Base-by-base conservation (phyloP, 2,888 invertebrate genomes). In the Aporophyla lueneburgensis region DNA sequence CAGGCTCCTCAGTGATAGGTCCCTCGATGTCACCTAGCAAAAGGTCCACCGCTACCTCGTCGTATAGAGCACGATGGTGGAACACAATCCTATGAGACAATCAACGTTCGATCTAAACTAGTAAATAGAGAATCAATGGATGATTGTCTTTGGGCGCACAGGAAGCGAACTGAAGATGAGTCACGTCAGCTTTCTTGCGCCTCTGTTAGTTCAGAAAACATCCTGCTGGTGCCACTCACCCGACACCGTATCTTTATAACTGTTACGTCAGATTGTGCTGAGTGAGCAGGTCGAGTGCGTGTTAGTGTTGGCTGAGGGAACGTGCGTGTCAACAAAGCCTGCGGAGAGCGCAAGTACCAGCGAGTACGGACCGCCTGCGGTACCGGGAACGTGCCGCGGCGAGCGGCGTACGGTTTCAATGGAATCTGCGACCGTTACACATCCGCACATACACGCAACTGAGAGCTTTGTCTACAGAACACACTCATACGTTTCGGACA, bases 371-470 rank as follows among this genome's bases (percentile, higher is more conserved):
- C 49, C 21, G 5, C 2, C 65, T 24, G 46, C 65, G 12, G 43
- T n/a, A 51, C 21, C 33, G 54, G 2, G 77, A 33, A 43, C 67
- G 65, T 14, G 76, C 49, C 40, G 70, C 58, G 46, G n/a, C 6
- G 19, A 27, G 59, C 33, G 46, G 84, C 70, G 87, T 86, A 80
- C 84, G 59, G 87, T 83, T 88, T 81, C 88, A 87, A 83, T 84
- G 89, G 89, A 84, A 86, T 86, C 85, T 68, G 80, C 70, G 87
- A 87, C 88, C 89, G 89, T 89, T 89, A 86, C 81, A 72, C 78
- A 71, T 71, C 51, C 73, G 78, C 58, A 53, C 56, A 19, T 46
- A 49, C 71, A 16, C 56, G 61, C 58, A 19, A 46, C n/a, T 33
- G 24, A 21, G 58, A 12, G 27, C 78, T 56, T 24, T 27, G 59